Percentiles rank a stretch among this genome's conserved stretches.
Evolutionary conservation across 2,888 invertebrate species (phyloP).

Genomic region (Gari tellinella): DNA sequence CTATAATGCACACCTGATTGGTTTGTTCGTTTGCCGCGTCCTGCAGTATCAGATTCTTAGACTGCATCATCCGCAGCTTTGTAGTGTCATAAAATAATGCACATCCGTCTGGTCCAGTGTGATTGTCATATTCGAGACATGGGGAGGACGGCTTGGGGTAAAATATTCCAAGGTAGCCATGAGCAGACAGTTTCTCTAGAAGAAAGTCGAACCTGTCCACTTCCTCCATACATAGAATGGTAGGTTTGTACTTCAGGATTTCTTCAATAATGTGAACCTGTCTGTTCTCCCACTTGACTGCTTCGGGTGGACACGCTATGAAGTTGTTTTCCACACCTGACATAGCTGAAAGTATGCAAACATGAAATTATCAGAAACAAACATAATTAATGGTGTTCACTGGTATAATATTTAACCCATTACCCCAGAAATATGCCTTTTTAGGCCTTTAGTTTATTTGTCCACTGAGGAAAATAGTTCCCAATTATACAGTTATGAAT

Average conservation of each 20-base stretch:
- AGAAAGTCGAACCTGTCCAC: conserved; percentile 90
- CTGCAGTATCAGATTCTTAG: conserved; percentile 68
- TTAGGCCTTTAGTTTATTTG: no score
- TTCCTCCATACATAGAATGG: conserved; percentile 91
- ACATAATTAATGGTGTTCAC: no score
- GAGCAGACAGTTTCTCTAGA: conserved; percentile 87
- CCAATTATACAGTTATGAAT: no score
- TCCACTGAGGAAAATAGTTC: no score
- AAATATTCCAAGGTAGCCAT: conserved; percentile 89
- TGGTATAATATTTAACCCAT: no score
- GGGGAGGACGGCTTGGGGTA: conserved; percentile 92
- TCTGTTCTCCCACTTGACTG: conserved; percentile 89
- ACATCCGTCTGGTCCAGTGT: conserved; percentile 92
- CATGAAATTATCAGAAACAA: no score
- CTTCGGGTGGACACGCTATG: conserved; percentile 89
- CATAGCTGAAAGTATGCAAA: conserved; percentile 86
- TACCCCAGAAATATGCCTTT: no score
- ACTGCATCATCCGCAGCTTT: conserved; percentile 87
- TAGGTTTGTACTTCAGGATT: conserved; percentile 89
- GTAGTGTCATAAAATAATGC: conserved; percentile 89
- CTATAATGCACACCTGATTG: conserved; percentile 87
- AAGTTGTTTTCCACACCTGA: conserved; percentile 90
- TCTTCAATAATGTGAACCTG: conserved; percentile 90
- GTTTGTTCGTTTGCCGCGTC: conserved; percentile 48
- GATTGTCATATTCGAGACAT: conserved; percentile 89